Conservation (phyloP, 2,113 vertebrate species). For the Furnarius figulus region DNA sequence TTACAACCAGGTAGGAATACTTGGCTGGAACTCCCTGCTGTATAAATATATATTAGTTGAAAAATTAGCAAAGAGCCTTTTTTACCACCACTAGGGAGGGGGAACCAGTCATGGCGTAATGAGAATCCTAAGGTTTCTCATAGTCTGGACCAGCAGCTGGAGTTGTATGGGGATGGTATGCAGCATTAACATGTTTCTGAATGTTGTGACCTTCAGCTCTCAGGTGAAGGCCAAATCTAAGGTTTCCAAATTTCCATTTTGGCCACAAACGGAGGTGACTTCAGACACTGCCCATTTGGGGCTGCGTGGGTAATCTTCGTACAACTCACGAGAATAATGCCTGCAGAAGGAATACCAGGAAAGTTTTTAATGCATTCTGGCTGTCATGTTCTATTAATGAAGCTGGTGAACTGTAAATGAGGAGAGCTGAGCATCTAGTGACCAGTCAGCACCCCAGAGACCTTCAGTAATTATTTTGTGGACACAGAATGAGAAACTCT, state of each 20-base stretch:
- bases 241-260: background rate
- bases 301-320: background rate
- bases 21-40: background rate
- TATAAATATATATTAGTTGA: background rate
- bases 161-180: background rate
- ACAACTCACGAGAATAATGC: background rate
- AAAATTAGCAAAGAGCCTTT: background rate
- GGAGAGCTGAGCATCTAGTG: constrained; percentile 8
- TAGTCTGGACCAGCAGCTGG: background rate
- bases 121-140: background rate
- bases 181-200: background rate
- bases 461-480: constrained; percentile 10
- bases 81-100: background rate
- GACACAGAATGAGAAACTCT: background rate
- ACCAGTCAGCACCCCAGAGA: background rate
- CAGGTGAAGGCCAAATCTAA: background rate
- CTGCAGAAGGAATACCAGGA: background rate
- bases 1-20: background rate
- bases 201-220: background rate
- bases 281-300: background rate
- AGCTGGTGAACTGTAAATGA: constrained; percentile 34
- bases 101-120: background rate
- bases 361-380: background rate
- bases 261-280: background rate
- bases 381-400: background rate